Evolutionary conservation across 2,113 vertebrate genomes (phyloP).

Genomic region (Orthochromis malagaraziensis): DNA sequence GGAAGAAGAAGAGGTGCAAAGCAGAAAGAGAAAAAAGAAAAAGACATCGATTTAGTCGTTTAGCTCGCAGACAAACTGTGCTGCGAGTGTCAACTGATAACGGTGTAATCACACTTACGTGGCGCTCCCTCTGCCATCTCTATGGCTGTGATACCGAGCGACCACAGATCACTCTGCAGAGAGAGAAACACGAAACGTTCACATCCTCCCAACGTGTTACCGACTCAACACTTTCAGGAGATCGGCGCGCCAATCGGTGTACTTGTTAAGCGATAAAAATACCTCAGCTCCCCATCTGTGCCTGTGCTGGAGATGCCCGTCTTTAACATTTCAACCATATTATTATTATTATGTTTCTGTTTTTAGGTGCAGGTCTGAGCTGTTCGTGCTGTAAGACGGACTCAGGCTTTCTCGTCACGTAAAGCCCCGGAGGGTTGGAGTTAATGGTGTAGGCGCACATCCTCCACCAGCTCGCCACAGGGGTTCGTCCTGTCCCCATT

Average conservation of each 20-base stretch:
- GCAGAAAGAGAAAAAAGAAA: not conserved
- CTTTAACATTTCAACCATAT: not conserved
- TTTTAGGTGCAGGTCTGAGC: not conserved
- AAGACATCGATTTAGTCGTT: not conserved
- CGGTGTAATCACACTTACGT: slow-evolving; percentile 78
- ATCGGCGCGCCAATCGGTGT: not conserved
- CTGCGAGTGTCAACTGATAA: not conserved
- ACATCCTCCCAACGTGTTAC: not conserved
- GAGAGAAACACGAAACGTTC: slow-evolving; percentile 37
- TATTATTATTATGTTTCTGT: not conserved
- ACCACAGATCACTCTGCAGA: slow-evolving; percentile 96
- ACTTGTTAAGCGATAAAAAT: slow-evolving; percentile 25
- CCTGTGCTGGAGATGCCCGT: not conserved
- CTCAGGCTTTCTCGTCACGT: not conserved
- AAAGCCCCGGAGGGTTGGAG: not conserved
- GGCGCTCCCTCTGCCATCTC: slow-evolving; percentile 99
- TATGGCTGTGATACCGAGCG: slow-evolving; percentile 94
- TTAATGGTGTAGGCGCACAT: slow-evolving; percentile 1
- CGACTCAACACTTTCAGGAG: not conserved
- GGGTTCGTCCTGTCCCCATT: slow-evolving; percentile 1
- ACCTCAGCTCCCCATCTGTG: not conserved
- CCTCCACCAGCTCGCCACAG: not conserved
- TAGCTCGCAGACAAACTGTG: not conserved
- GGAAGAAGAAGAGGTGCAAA: not conserved
- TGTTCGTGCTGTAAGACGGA: not conserved